Conservation (phyloP, 1,140 invertebrate genomes). For the Drosophila aff. region DNA sequence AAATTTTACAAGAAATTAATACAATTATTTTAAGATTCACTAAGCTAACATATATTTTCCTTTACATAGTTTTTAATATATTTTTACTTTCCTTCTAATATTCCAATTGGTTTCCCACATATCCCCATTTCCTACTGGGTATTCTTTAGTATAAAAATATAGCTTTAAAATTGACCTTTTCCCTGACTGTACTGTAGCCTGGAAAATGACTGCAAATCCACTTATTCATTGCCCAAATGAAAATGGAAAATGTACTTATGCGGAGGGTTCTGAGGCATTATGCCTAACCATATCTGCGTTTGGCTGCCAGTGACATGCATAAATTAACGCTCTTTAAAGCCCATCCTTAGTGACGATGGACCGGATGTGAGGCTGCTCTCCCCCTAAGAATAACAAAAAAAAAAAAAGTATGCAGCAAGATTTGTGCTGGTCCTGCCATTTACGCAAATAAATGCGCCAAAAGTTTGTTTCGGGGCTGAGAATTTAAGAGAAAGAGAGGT, state of each 20-base stretch:
- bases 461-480: constrained; percentile 34
- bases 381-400: neutral
- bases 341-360: neutral
- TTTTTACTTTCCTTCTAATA: neutral
- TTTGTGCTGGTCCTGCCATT: constrained; percentile 53
- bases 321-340: constrained; percentile 51
- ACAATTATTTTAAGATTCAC: neutral
- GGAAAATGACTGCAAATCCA: constrained; percentile 40
- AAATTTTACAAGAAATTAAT: neutral
- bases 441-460: constrained; percentile 57
- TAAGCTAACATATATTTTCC: neutral
- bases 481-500: neutral
- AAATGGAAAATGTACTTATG: constrained; percentile 19
- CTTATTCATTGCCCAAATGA: constrained; percentile 28
- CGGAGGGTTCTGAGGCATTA: constrained; percentile 12
- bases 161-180: constrained; percentile 7
- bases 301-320: constrained; percentile 46
- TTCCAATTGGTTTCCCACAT: too few relatives aligned
- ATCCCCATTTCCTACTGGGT: neutral
- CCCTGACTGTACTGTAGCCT: constrained; percentile 1
- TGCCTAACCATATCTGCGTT: constrained; percentile 32
- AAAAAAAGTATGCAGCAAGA: constrained; percentile 52
- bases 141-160: neutral
- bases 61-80: neutral
- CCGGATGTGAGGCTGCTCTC: neutral